A percentile compares a stretch with the other conserved stretches of the same genome.
phyloP scores from a whole-genome alignment of 2,888 invertebrate species.

The Dolomedes plantarius region DNA sequence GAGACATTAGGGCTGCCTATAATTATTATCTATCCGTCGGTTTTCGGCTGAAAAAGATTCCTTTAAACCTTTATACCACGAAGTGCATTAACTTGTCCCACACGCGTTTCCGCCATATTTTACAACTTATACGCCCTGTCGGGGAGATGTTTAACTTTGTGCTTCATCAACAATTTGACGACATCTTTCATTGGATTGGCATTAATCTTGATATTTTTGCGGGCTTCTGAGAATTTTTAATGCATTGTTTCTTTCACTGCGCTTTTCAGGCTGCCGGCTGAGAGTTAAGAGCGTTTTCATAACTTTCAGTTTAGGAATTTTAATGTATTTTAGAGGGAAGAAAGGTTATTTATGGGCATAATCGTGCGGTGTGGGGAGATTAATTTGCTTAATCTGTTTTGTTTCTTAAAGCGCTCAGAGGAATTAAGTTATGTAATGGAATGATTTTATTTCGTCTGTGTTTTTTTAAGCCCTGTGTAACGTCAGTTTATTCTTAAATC shows the following conservation, averaged over 20 bases:
- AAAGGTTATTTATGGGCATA: neutral
- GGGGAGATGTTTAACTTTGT: conserved; percentile 12
- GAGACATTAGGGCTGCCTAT: conserved; percentile 27
- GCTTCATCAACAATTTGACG: conserved; percentile 13
- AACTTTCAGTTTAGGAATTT: neutral
- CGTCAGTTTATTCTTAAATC: no score
- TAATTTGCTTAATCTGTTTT: neutral
- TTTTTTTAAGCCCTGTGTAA: no score
- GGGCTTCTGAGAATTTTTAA: conserved; percentile 9
- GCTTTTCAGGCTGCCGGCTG: no score
- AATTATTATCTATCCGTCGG: conserved; percentile 60
- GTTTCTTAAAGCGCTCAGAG: neutral
- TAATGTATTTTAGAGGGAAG: neutral
- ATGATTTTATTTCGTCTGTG: neutral
- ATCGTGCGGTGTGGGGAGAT: neutral
- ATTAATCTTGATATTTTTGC: conserved; percentile 11
- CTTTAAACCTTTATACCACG: conserved; percentile 13
- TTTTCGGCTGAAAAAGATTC: neutral
- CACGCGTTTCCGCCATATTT: conserved; percentile 65
- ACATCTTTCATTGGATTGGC: conserved; percentile 14
- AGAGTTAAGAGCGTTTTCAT: neutral
- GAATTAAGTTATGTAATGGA: neutral
- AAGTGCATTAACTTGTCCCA: conserved; percentile 52
- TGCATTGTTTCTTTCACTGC: conserved; percentile 6
- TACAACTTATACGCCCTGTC: conserved; percentile 14